These are phyloP conservation scores for Lophura swinhoii DNA, from an alignment of 2,797 vertebrate genomes.

Conservation along the genomic window DNA sequence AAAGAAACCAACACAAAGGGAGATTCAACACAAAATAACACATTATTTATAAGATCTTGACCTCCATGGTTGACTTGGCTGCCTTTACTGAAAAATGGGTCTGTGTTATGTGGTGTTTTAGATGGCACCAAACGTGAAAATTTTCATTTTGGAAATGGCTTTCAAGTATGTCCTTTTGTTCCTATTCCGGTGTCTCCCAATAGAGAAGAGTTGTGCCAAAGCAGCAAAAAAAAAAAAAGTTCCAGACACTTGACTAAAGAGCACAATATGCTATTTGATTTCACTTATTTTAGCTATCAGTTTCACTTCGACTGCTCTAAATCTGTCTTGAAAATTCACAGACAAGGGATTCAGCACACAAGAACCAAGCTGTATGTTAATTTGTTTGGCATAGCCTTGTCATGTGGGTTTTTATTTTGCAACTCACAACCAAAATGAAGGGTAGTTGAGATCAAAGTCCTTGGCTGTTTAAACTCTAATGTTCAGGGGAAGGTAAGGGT, in stretches of 20 bases:
- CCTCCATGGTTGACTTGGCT: neutral
- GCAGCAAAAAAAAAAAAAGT: neutral
- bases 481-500: slow-evolving; percentile 65
- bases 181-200: rapidly evolving
- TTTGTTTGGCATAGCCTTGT: slow-evolving; percentile 56
- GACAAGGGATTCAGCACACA: neutral
- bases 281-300: neutral
- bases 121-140: neutral
- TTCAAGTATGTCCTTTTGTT: neutral
- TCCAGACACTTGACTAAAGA: neutral
- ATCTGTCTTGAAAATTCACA: neutral
- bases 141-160: neutral
- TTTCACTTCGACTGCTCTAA: neutral
- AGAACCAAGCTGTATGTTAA: neutral
- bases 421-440: slow-evolving; percentile 68
- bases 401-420: slow-evolving; percentile 72
- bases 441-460: slow-evolving; percentile 60
- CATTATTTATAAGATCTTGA: neutral
- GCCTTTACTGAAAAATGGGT: neutral
- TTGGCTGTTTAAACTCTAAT: slow-evolving; percentile 58
- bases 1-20: neutral
- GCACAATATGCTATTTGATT: neutral
- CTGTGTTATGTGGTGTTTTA: neutral
- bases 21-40: neutral
- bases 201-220: neutral